These are phyloP conservation scores for Holothuria glaberrima DNA, from an alignment of 35 echinoderm and acorn worm genomes.

Conservation along the genomic window DNA sequence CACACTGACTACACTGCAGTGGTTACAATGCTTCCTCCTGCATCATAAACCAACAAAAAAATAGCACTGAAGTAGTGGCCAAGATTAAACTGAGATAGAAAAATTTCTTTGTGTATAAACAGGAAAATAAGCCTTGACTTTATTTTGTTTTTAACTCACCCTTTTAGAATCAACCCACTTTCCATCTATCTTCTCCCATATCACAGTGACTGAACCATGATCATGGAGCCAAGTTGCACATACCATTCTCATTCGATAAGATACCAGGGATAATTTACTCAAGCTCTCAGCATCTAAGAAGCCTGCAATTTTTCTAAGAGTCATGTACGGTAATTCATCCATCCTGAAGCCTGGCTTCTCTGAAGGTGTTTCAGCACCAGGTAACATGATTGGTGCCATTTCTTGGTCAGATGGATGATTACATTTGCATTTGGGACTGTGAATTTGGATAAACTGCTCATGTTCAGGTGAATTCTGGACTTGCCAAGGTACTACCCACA, in stretches of 20 bases:
- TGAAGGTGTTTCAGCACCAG: background rate
- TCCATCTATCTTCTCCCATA: constrained; percentile 61
- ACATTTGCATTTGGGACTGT: constrained; percentile 3
- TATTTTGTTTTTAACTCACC: constrained; percentile 4
- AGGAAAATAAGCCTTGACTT: too few relatives aligned
- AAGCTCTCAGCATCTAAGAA: constrained; percentile 46
- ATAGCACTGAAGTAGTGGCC: too few relatives aligned
- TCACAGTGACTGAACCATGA: constrained; percentile 28
- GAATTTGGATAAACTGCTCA: constrained; percentile 25
- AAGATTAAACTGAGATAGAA: too few relatives aligned
- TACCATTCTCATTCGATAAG: constrained; percentile 34
- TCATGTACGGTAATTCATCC: constrained; percentile 50
- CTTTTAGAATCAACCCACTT: constrained; percentile 62
- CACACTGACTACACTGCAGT: too few relatives aligned
- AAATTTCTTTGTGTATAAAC: too few relatives aligned
- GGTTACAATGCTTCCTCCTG: too few relatives aligned
- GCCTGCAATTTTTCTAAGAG: constrained; percentile 35
- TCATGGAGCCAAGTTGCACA: constrained; percentile 52
- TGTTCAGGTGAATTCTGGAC: background rate
- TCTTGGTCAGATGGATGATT: background rate
- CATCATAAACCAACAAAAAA: too few relatives aligned
- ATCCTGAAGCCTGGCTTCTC: background rate
- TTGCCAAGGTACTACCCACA: constrained; percentile 39
- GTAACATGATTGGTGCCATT: background rate
- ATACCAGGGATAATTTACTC: constrained; percentile 38